phyloP scores from a whole-genome alignment of 2,888 invertebrate species.

The Limnephilus auricula region DNA sequence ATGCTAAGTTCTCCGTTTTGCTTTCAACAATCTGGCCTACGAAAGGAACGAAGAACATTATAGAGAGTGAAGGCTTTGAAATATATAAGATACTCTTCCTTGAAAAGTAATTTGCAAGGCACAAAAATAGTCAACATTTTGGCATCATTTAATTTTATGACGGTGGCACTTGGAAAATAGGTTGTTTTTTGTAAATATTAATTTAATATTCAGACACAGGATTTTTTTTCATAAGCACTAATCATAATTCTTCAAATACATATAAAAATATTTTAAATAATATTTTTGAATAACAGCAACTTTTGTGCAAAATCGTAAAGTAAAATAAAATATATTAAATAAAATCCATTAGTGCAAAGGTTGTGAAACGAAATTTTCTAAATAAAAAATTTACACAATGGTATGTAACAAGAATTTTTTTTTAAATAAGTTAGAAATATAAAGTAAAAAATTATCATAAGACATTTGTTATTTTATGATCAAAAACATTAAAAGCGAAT shows the following conservation, averaged over 20 bases:
- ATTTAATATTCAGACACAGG: background rate
- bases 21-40: background rate
- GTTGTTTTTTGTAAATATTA: background rate
- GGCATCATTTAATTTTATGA: background rate
- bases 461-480: background rate
- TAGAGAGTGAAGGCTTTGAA: background rate
- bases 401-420: background rate
- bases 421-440: background rate
- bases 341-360: background rate
- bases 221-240: background rate
- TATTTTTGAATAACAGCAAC: background rate
- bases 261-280: background rate
- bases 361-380: background rate
- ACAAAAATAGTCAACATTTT: conserved; percentile 15
- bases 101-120: conserved; percentile 17
- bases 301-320: background rate
- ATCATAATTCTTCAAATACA: background rate
- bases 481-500: background rate
- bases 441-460: background rate
- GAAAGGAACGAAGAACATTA: background rate
- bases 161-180: conserved; percentile 14
- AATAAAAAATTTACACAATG: background rate
- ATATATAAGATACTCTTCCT: background rate
- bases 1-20: background rate
- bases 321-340: background rate